A percentile compares a stretch with the other conserved stretches of the same genome.
These are phyloP conservation scores for Drosophila miranda DNA, from an alignment of 1,140 invertebrate species.

Conservation along the genomic window DNA sequence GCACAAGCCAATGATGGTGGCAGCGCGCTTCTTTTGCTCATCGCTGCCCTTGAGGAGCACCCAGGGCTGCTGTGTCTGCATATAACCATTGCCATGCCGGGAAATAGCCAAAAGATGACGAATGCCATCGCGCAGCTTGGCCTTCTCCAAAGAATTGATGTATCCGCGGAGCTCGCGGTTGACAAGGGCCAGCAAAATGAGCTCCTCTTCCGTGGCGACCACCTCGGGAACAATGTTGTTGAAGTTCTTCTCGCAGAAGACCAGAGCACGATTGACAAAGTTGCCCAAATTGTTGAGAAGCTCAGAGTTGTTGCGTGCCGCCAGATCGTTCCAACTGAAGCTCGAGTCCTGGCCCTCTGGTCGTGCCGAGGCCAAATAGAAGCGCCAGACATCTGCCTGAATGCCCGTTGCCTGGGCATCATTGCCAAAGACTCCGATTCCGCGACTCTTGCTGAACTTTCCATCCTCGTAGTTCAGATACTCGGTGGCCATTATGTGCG, in stretches of 20 bases:
- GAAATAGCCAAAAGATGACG: conserved; percentile 94
- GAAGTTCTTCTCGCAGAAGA: conserved; percentile 95
- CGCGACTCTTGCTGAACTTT: conserved; percentile 99
- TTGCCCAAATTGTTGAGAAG: conserved; percentile 99
- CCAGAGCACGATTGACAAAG: conserved; percentile 96
- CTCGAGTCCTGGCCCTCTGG: conserved; percentile 97
- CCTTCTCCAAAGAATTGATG: conserved; percentile 90
- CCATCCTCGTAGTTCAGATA: conserved; percentile 99
- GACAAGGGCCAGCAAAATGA: conserved; percentile 89
- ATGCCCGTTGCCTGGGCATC: conserved; percentile 95
- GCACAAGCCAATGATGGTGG: conserved; percentile 92
- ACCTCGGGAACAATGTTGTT: conserved; percentile 90
- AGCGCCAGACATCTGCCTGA: conserved; percentile 97
- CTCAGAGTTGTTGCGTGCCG: conserved; percentile 97
- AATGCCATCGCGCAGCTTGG: conserved; percentile 93
- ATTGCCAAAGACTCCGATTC: conserved; percentile 98
- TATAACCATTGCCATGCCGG: conserved; percentile 96
- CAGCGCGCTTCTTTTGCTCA: conserved; percentile 89
- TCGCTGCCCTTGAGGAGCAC: conserved; percentile 93
- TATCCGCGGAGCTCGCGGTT: conserved; percentile 93
- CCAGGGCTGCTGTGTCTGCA: conserved; percentile 98
- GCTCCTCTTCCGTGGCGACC: conserved; percentile 87
- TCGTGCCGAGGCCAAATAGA: conserved; percentile 97
- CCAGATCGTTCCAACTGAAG: conserved; percentile 97
- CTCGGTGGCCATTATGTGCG: conserved; percentile 96